A percentile compares a stretch with the other conserved stretches of the same genome.
Evolutionary conservation across 2,888 invertebrate genomes (phyloP).

Genomic region (Neocrepidodera transversa): DNA sequence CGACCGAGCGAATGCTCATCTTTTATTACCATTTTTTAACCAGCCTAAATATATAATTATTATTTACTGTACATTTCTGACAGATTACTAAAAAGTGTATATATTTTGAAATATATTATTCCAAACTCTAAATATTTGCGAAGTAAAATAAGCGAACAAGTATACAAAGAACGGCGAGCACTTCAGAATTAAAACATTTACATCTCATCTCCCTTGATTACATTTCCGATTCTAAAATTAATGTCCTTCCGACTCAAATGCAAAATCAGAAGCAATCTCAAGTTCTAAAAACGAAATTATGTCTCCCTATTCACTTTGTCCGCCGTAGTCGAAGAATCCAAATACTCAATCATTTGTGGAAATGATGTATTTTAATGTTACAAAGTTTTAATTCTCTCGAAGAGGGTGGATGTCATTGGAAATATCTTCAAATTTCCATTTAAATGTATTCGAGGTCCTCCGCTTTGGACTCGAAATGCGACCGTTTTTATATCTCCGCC

Average conservation of each 20-base stretch:
- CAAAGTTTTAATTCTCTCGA: slow-evolving; percentile 58
- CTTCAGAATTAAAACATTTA: slow-evolving; percentile 57
- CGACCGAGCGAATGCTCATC: too few species aligned
- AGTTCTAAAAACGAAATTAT: slow-evolving; percentile 58
- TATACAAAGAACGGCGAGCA: background rate
- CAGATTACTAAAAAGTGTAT: too few species aligned
- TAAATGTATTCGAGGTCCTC: slow-evolving; percentile 57
- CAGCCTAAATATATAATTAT: too few species aligned
- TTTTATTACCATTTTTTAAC: too few species aligned
- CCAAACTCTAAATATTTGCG: background rate
- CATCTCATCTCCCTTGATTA: slow-evolving; percentile 58
- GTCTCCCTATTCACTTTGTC: slow-evolving; percentile 56
- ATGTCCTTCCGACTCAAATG: slow-evolving; percentile 57
- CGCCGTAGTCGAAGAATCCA: slow-evolving; percentile 50
- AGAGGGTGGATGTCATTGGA: slow-evolving; percentile 54
- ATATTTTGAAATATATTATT: too few species aligned
- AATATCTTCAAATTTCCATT: slow-evolving; percentile 60
- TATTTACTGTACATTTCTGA: too few species aligned
- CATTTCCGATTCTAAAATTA: slow-evolving; percentile 60
- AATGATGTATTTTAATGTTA: slow-evolving; percentile 61
- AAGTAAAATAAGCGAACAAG: background rate
- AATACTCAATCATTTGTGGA: slow-evolving; percentile 61
- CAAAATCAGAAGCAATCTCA: slow-evolving; percentile 58
- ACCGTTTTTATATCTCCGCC: slow-evolving; percentile 60
- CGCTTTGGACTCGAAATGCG: slow-evolving; percentile 54